Conservation (phyloP, 1,140 invertebrate genomes). For the Micrasema minimum region DNA sequence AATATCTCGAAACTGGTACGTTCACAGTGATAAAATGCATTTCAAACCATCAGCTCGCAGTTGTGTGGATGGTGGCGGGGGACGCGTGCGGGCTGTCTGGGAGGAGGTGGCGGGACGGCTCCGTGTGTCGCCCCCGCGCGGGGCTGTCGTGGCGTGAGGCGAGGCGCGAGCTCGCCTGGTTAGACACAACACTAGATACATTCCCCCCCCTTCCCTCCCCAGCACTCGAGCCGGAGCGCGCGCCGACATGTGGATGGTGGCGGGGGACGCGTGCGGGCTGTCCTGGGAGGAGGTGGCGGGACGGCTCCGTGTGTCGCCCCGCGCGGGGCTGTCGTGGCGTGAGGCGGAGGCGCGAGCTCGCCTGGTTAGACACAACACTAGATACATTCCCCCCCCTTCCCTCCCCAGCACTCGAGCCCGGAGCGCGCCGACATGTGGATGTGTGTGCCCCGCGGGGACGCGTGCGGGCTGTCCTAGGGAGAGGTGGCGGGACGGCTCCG, state of each 20-base stretch:
- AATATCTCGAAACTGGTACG: too few relatives aligned
- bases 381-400: not conserved
- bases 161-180: constrained; percentile 74
- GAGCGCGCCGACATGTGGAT: constrained; percentile 74
- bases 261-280: constrained; percentile 73
- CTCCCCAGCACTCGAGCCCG: constrained; percentile 22
- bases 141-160: constrained; percentile 91
- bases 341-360: constrained; percentile 84
- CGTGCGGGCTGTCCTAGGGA: constrained; percentile 73
- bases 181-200: constrained; percentile 78
- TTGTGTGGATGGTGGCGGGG: constrained; percentile 78
- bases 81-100: constrained; percentile 74
- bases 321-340: constrained; percentile 83
- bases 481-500: constrained; percentile 82
- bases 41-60: constrained; percentile 44
- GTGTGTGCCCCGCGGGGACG: constrained; percentile 74
- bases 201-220: not conserved
- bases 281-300: constrained; percentile 79
- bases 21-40: too few relatives aligned
- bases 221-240: constrained; percentile 28
- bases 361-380: constrained; percentile 80
- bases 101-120: constrained; percentile 82
- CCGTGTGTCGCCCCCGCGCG: constrained; percentile 84
- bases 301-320: constrained; percentile 81
- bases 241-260: constrained; percentile 76